Evolutionary conservation across 2,113 vertebrate genomes (phyloP).

Genomic region (Ctenomys sociabilis): DNA sequence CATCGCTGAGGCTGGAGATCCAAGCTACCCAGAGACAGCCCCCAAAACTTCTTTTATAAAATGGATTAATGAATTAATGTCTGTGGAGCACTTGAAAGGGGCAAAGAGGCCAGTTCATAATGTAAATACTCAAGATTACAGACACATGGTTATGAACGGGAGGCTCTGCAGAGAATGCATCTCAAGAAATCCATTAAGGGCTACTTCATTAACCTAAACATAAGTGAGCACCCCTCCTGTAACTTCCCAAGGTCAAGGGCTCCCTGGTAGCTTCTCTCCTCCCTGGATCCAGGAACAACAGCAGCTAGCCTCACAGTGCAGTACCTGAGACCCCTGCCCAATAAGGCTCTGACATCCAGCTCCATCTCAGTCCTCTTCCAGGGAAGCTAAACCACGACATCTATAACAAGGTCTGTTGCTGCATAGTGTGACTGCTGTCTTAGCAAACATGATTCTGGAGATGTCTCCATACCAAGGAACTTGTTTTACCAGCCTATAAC

Average conservation of each 20-base stretch:
- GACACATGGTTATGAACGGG: not conserved
- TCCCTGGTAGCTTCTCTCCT: not conserved
- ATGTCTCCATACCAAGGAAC: constrained; percentile 7
- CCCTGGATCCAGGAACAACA: not conserved
- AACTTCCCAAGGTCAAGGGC: not conserved
- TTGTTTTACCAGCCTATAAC: not conserved
- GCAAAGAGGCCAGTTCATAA: not conserved
- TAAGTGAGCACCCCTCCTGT: not conserved
- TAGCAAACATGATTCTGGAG: not conserved
- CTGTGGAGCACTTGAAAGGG: not conserved
- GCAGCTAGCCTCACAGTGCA: too few relatives aligned
- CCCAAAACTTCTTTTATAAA: constrained; percentile 4
- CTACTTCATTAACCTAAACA: not conserved
- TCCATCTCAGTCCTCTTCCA: not conserved
- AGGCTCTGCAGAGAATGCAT: not conserved
- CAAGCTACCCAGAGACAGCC: not conserved
- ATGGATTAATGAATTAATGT: constrained; percentile 56
- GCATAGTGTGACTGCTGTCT: not conserved
- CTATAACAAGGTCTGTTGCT: not conserved
- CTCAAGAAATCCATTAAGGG: not conserved
- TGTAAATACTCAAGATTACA: not conserved
- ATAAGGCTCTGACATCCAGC: not conserved
- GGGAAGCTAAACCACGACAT: not conserved
- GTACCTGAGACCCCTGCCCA: not conserved
- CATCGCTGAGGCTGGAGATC: not conserved